Percentiles rank a stretch among this genome's conserved stretches.
Conservation (phyloP, 1,140 invertebrate genomes). For the Brachionus sp. region DNA sequence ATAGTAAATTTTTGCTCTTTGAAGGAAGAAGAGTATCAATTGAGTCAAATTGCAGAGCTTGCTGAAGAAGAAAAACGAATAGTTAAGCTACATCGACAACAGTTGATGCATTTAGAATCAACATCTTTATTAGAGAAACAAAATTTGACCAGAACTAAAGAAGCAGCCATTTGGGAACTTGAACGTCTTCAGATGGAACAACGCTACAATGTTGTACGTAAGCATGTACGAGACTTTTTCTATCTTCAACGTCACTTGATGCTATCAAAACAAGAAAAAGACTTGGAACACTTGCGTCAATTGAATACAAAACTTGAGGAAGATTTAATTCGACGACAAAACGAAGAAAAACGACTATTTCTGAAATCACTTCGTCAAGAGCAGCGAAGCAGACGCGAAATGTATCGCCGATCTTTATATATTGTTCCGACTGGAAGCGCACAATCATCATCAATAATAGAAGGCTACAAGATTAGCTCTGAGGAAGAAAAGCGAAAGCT, state of each 20-base stretch:
- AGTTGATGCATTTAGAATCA: conserved; percentile 29
- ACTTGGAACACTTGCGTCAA: conserved; percentile 38
- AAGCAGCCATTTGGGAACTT: conserved; percentile 44
- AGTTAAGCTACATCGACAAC: conserved; percentile 31
- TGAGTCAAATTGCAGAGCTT: conserved; percentile 18
- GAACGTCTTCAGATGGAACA: conserved; percentile 45
- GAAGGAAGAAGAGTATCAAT: conserved; percentile 43
- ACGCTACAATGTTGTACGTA: conserved; percentile 39
- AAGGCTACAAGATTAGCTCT: neutral
- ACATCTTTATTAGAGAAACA: conserved; percentile 32
- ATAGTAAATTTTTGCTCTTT: neutral
- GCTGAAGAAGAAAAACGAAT: conserved; percentile 41
- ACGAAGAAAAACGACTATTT: conserved; percentile 42
- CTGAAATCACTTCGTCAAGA: conserved; percentile 40
- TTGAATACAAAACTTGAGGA: conserved; percentile 40
- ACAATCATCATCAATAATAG: neutral
- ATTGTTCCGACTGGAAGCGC: neutral
- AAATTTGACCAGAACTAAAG: conserved; percentile 25
- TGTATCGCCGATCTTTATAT: conserved; percentile 30
- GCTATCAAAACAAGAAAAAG: conserved; percentile 43
- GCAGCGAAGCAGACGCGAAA: conserved; percentile 41
- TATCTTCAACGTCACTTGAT: conserved; percentile 42
- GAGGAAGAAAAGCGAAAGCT: conserved; percentile 40
- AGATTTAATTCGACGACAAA: conserved; percentile 40
- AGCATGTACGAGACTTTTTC: conserved; percentile 42